phyloP scores from a whole-genome alignment of 2,113 vertebrate species.

The Thunnus thynnus region DNA sequence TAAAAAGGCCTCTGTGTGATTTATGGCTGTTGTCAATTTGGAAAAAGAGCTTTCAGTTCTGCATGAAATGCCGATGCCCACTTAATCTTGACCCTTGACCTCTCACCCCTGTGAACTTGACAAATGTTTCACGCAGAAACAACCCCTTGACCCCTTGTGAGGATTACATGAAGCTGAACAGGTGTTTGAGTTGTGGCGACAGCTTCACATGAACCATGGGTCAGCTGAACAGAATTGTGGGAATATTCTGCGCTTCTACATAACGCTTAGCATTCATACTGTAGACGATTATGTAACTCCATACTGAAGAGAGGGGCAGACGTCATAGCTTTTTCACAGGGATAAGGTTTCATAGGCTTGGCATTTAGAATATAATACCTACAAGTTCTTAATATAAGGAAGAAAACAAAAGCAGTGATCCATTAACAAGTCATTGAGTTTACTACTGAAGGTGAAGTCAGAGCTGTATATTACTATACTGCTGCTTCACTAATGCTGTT shows the following conservation, averaged over 20 bases:
- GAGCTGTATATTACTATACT: neutral
- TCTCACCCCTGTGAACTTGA: neutral
- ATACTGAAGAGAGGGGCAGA: neutral
- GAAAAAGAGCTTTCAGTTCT: constrained; percentile 13
- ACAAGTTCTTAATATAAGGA: neutral
- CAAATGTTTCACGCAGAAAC: neutral
- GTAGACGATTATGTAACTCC: neutral
- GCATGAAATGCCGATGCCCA: neutral
- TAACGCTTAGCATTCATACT: neutral
- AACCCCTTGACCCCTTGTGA: neutral
- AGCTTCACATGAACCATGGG: constrained; percentile 8
- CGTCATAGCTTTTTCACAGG: neutral
- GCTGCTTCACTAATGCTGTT: too few species aligned
- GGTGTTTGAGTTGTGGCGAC: constrained; percentile 14
- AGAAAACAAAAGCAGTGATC: neutral
- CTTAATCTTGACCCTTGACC: constrained; percentile 8
- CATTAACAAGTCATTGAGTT: neutral
- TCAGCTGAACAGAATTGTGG: constrained; percentile 1
- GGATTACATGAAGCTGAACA: constrained; percentile 36
- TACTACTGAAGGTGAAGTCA: neutral
- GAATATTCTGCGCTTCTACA: neutral
- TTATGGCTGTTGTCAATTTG: constrained; percentile 5
- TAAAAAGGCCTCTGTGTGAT: neutral
- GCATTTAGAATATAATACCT: too few species aligned
- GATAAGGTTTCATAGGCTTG: neutral